A percentile compares a stretch with the other conserved stretches of the same genome.
These are phyloP conservation scores for Lagopus muta DNA, from an alignment of 2,113 vertebrate species.

Conservation along the genomic window DNA sequence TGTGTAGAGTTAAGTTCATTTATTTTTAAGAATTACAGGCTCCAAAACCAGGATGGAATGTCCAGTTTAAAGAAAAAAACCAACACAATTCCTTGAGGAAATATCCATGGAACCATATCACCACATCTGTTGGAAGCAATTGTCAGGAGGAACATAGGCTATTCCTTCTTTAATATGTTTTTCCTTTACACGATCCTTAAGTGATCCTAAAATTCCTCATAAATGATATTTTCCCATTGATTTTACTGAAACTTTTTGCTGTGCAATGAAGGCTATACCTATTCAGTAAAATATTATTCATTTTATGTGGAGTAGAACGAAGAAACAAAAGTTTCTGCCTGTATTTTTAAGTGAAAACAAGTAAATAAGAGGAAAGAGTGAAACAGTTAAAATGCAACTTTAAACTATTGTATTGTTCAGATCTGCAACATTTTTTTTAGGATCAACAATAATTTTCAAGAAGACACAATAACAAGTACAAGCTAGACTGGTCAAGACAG, in stretches of 20 bases:
- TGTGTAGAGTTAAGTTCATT: not conserved
- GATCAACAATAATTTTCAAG: not conserved
- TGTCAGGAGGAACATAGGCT: not conserved
- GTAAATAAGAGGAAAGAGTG: not conserved
- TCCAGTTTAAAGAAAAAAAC: not conserved
- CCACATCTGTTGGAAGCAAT: not conserved
- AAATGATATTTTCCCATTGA: not conserved
- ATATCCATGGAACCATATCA: rapidly evolving
- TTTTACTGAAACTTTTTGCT: not conserved
- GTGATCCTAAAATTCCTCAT: not conserved
- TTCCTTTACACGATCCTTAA: not conserved
- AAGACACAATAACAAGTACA: conserved; percentile 20
- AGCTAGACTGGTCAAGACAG: conserved; percentile 33
- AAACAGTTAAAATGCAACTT: not conserved
- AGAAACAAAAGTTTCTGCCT: not conserved
- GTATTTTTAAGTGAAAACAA: conserved; percentile 3
- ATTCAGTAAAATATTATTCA: not conserved
- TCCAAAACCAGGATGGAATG: not conserved
- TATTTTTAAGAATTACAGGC: not conserved
- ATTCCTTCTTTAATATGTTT: not conserved
- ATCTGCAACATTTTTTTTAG: not conserved
- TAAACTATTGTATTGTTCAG: conserved; percentile 4
- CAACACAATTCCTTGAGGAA: not conserved
- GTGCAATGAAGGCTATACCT: not conserved
- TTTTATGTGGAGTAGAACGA: not conserved